Evolutionary conservation across 2,888 invertebrate species (phyloP), one percentile per base, ranked within the genome.

Genomic region (Chrysolina oricalcia): DNA sequence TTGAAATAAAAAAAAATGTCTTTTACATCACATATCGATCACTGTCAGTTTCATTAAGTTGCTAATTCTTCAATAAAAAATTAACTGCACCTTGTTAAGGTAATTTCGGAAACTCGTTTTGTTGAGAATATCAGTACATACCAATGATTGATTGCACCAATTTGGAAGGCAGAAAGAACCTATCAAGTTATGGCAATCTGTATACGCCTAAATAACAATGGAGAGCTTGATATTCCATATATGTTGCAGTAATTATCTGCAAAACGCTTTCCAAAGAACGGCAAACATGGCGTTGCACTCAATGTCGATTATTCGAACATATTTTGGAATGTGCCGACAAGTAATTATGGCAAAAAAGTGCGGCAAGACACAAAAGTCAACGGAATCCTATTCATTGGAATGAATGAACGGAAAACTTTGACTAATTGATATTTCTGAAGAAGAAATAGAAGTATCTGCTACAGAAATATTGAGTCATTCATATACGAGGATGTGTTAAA

Each of bases 191-290:
- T 59, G 35, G 27, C 59, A 27, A 59, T 35, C 59, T 59, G 27
- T n/a, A 59, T 59, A 59, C 15, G 35, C 23, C n/a, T 59, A n/a
- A 59, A 59, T 59, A 59, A 59, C 23, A 27, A 59, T 59, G 59
- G 27, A 59, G 27, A n/a, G 59, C 35, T 59, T 27, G 59, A 59
- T n/a, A 59, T 27, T 13, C 59, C 59, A 27, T 27, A 59, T n/a
- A 59, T 27, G 59, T n/a, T 10, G 59, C 27, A 9, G 27, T 59
- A 59, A 59, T 59, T 35, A 59, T 10, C 35, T 13, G 35, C 27
- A 59, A 23, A 59, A 48, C 15, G 23, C 46, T n/a, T 27, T 35
- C n/a, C 35, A 59, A 59, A 27, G n/a, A 6, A 35, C 59, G 27
- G n/a, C 35, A n/a, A 35, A 59, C 59, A 27, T 15, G 35, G 15